Conservation (phyloP, 2,888 invertebrate species). For the Stenotaenia linearis region DNA sequence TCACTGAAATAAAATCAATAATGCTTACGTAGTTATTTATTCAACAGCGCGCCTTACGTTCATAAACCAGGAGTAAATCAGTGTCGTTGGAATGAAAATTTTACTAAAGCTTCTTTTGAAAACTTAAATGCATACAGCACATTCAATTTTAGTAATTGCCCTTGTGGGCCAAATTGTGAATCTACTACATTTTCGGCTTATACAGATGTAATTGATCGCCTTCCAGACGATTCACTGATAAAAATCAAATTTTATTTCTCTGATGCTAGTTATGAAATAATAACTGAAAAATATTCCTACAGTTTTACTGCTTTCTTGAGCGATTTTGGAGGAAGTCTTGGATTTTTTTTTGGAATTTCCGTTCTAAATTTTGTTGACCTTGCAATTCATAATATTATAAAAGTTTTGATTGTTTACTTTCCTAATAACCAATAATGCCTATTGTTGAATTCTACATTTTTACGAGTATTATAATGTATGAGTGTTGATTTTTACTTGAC, state of each 20-base stretch:
- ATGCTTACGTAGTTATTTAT: not conserved
- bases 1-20: not conserved
- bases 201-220: not conserved
- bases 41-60: not conserved
- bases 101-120: not conserved
- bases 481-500: too few relatives aligned
- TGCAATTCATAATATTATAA: not conserved
- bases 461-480: too few relatives aligned
- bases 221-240: not conserved
- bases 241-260: not conserved
- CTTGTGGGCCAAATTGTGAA: not conserved
- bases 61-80: not conserved
- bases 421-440: too few relatives aligned
- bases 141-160: not conserved
- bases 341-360: not conserved
- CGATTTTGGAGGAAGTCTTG: not conserved
- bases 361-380: not conserved
- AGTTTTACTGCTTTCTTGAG: not conserved
- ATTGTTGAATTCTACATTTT: too few relatives aligned
- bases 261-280: not conserved
- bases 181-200: not conserved
- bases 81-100: not conserved
- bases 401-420: too few relatives aligned
- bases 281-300: not conserved
- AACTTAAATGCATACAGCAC: not conserved